A percentile compares a stretch with the other conserved stretches of the same genome.
Evolutionary conservation across 2,888 invertebrate species (phyloP).

Genomic region (Eristalis pertinax): DNA sequence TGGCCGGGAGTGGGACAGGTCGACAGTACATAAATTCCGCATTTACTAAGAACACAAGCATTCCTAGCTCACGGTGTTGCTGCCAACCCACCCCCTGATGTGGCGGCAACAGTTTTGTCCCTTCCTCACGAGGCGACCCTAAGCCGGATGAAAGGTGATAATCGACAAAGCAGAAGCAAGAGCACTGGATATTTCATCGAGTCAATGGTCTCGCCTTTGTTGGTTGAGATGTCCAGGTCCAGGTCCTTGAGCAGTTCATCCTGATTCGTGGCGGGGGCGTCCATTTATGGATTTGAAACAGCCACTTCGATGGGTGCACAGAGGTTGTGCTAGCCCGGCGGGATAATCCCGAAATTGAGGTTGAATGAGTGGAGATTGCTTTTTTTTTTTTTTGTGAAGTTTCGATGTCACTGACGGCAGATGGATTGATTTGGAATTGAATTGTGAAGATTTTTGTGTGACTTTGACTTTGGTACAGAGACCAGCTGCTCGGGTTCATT

Average conservation of each 20-base stretch:
- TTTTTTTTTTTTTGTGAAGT: background rate
- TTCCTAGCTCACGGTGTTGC: too few species aligned
- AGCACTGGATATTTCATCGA: too few species aligned
- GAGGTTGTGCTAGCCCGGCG: background rate
- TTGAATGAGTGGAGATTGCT: background rate
- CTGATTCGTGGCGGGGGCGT: background rate
- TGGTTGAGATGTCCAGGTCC: too few species aligned
- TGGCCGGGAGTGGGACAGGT: background rate
- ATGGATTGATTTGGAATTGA: background rate
- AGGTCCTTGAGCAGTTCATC: background rate
- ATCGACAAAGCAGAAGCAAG: background rate
- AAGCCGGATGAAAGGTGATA: slow-evolving; percentile 29
- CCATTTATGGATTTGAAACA: background rate
- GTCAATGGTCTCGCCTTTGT: too few species aligned
- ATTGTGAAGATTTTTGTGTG: background rate
- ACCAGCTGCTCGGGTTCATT: too few species aligned
- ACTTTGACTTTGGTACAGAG: background rate
- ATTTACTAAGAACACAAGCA: background rate
- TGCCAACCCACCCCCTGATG: background rate
- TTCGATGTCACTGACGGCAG: background rate
- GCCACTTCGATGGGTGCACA: background rate
- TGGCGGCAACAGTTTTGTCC: slow-evolving; percentile 9
- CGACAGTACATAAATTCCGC: slow-evolving; percentile 9
- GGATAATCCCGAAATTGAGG: background rate
- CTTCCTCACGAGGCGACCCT: background rate